Evolutionary conservation across 1,140 invertebrate genomes (phyloP), one percentile per base, ranked within the genome.

Genomic region (Brachionus plicatilis): DNA sequence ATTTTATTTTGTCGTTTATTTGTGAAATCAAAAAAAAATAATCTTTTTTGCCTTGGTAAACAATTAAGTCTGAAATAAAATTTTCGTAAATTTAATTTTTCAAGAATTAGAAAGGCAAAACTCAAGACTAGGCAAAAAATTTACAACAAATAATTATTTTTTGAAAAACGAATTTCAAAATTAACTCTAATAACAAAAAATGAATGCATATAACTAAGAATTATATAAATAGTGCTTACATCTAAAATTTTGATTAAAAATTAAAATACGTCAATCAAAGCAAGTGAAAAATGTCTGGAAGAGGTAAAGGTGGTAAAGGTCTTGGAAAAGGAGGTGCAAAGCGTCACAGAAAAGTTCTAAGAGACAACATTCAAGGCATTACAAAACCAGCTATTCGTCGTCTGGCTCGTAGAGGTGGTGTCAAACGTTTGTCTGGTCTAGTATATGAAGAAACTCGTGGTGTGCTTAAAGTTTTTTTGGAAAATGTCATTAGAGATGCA

Each of bases 401-500:
- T 87, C 86, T 94, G 85, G 93, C 93, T 85, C 91, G 93, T 75
- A 90, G 94, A 86, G 94, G 93, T 83, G 93, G 93, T 70, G 93
- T 94, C 0, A 94, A 94, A 87, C 91, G 93, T 86, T 93, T 94
- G 85, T 93, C 92, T 60, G 93, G 92, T 20, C 88, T 93, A 70
- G 93, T 94, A 85, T 94, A 94, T 87, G 93, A 93, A 87, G 93
- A 93, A 87, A 92, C 92, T 60, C 91, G 92, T 78, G 92, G 92
- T 86, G 93, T 93, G 0, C 88, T 94, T 17, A 94, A 94, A 88
- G 92, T 94, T 0, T 95, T 95, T 88, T 89, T 95, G 76, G 93
- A 94, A 88, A 94, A 94, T 87, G 93, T 94, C 0, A 94, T 94
- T 87, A 91, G 93, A 82, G 94, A 94, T 88, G 93, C 93, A 12